Evolutionary conservation across 1,140 invertebrate species (phyloP), one percentile per base, ranked within the genome.

Genomic region (Neodiprion fabricii): DNA sequence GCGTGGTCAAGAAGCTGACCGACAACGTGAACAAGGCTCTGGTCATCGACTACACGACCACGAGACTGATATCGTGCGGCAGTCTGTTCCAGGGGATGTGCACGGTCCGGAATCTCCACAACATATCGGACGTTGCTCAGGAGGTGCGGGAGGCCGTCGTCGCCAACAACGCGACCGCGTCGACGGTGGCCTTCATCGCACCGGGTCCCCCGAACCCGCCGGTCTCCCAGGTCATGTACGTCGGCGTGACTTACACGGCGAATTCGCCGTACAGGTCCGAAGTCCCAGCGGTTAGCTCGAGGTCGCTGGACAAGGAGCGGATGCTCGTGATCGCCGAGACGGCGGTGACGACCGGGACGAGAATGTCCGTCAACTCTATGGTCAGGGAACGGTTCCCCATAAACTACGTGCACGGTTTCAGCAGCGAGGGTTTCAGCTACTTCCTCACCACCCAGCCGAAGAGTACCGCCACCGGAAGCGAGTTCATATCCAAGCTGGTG

Each of bases 21-120:
- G 94, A 98, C 88, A 99, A 98, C 88, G 93, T 96, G 77, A 99
- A 98, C 89, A 99, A 99, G 88, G 97, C 96, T 50, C 89, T 99
- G 76, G 94, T 99, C 61, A 97, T 99, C 77, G 96, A 99, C 89
- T 96, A 98, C 83, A 94, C 93, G 8, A 94, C 95, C 72, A 94
- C 95, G 21, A 90, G 94, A 65, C 89, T 99, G n/a, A 98, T 99
- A 77, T 93, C 94, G 7, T 99, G 98, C 88, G 97, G 97, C 11
- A 96, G 95, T 78, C 88, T 99, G 48, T 96, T 95, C 78, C 40
- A 96, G 87, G 98, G 98, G 11, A 93, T 95, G 78, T 99, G 98
- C 87, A 93, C 94, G 2, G 96, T 98, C 61, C 91, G 96, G 48
- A 94, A 95, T 85, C 88, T 98, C 70, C 92, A 96, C 83, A 97